Conservation (phyloP, 2,113 vertebrate species). For the Lynx canadensis region DNA sequence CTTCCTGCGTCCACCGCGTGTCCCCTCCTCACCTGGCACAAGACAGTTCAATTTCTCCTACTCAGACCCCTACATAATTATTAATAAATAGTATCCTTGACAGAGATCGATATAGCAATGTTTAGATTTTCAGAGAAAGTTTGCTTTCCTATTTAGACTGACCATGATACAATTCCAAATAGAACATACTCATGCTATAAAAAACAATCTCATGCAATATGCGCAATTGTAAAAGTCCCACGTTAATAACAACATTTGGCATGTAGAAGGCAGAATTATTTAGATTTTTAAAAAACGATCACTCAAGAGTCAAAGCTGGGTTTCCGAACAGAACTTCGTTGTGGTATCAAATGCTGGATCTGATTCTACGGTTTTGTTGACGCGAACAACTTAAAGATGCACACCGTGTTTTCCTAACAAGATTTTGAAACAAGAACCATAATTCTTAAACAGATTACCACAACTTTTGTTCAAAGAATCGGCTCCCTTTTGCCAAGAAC, state of each 20-base stretch:
- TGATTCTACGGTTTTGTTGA: constrained; percentile 55
- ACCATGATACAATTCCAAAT: constrained; percentile 62
- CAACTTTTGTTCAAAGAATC: constrained; percentile 60
- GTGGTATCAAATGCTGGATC: constrained; percentile 61
- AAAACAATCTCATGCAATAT: constrained; percentile 73
- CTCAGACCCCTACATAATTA: not conserved
- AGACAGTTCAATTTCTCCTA: not conserved
- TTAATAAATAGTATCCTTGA: not conserved
- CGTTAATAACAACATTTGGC: constrained; percentile 53
- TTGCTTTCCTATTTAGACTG: constrained; percentile 28
- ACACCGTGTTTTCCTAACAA: constrained; percentile 61
- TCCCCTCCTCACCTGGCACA: not conserved
- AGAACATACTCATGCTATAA: constrained; percentile 71
- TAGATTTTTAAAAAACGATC: constrained; percentile 27
- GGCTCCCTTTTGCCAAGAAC: constrained; percentile 65
- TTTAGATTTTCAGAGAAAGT: not conserved
- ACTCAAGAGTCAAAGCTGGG: constrained; percentile 30
- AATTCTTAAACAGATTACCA: constrained; percentile 69
- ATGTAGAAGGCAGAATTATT: constrained; percentile 61
- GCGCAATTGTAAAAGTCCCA: constrained; percentile 60
- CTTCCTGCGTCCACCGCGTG: not conserved
- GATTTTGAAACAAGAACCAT: constrained; percentile 68
- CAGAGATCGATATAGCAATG: constrained; percentile 54
- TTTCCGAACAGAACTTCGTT: constrained; percentile 55
- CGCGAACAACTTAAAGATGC: constrained; percentile 61